A percentile compares a stretch with the other conserved stretches of the same genome.
These are phyloP conservation scores for Arbacia lixula DNA, from an alignment of 53 echinoderm and acorn worm genomes.

Conservation along the genomic window DNA sequence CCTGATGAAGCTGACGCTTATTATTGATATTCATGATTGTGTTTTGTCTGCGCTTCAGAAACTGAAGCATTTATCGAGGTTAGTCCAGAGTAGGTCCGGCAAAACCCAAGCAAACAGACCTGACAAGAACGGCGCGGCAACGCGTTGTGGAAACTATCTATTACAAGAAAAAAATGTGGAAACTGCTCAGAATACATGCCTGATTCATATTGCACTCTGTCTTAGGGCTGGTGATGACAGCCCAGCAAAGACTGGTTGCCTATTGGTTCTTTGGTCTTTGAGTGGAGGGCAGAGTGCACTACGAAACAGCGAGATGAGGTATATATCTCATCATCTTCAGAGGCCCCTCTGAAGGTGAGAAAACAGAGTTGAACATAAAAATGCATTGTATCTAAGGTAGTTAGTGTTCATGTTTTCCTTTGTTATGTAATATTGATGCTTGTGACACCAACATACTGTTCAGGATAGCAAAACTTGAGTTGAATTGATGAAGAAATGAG, in stretches of 20 bases:
- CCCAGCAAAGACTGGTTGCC: background rate
- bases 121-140: too few relatives aligned
- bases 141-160: too few relatives aligned
- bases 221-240: background rate
- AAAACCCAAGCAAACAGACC: slow-evolving; percentile 7
- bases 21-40: too few relatives aligned
- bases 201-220: slow-evolving; percentile 55
- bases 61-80: too few relatives aligned
- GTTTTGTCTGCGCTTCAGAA: too few relatives aligned
- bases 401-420: slow-evolving; percentile 17
- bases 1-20: too few relatives aligned
- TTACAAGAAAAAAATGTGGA: slow-evolving; percentile 53
- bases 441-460: background rate
- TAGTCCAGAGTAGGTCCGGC: slow-evolving; percentile 34
- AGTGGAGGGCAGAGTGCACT: slow-evolving; percentile 34
- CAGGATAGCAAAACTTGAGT: too few relatives aligned
- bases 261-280: background rate
- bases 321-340: slow-evolving; percentile 24
- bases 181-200: slow-evolving; percentile 36
- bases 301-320: slow-evolving; percentile 39
- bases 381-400: slow-evolving; percentile 7
- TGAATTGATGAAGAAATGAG: too few relatives aligned
- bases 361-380: too few relatives aligned
- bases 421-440: background rate
- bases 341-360: slow-evolving; percentile 36